Evolutionary conservation across 1,140 invertebrate genomes (phyloP).

Genomic region (Drosophila neocordata): DNA sequence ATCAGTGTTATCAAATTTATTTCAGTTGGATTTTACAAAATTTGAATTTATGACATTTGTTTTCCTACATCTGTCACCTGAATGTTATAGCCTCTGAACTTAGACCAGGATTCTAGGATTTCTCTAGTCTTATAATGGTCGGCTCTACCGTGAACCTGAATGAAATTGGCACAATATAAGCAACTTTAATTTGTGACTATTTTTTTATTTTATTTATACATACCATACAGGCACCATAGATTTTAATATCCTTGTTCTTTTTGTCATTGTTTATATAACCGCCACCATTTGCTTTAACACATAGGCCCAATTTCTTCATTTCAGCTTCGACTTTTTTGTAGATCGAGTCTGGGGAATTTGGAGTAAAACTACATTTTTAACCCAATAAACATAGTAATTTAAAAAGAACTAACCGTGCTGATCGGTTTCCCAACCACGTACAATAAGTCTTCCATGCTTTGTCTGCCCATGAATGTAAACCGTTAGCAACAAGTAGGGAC

Average conservation of each 20-base stretch:
- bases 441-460: slow-evolving; percentile 29
- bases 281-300: slow-evolving; percentile 46
- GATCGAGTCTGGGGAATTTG: slow-evolving; percentile 18
- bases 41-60: not conserved
- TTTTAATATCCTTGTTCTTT: slow-evolving; percentile 10
- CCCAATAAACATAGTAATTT: no score
- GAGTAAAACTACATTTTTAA: not conserved
- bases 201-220: not conserved
- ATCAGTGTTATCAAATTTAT: not conserved
- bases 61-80: not conserved
- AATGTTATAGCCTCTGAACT: slow-evolving; percentile 38
- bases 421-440: slow-evolving; percentile 25
- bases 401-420: slow-evolving; percentile 37
- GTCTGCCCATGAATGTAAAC: slow-evolving; percentile 51
- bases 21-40: not conserved
- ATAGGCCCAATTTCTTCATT: slow-evolving; percentile 36
- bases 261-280: slow-evolving; percentile 35
- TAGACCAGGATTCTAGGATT: slow-evolving; percentile 27
- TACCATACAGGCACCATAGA: slow-evolving; percentile 50
- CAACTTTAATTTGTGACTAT: not conserved
- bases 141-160: slow-evolving; percentile 54
- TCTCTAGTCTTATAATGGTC: slow-evolving; percentile 44
- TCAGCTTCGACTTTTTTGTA: slow-evolving; percentile 28
- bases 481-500: slow-evolving; percentile 36
- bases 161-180: not conserved